Evolutionary conservation across 2,797 vertebrate species (phyloP).

Genomic region (Hirundo rustica): DNA sequence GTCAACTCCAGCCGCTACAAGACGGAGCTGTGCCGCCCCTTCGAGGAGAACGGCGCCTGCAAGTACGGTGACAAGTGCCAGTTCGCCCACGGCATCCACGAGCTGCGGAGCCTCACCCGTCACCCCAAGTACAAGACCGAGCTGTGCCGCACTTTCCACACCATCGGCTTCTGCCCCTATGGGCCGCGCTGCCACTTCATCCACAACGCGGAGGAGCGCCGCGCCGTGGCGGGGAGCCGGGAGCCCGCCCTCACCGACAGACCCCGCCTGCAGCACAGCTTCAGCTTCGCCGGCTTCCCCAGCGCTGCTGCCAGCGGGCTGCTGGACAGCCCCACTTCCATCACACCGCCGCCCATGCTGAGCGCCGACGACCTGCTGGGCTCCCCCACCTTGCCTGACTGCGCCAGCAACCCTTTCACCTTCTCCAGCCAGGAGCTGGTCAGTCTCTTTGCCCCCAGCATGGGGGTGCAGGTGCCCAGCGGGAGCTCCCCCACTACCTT

Average conservation of each 20-base stretch:
- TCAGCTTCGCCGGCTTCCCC: slow-evolving; percentile 95
- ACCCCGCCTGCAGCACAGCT: slow-evolving; percentile 96
- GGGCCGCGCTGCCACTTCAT: slow-evolving; percentile 95
- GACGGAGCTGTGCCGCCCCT: slow-evolving; percentile 92
- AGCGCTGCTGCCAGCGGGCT: slow-evolving; percentile 85
- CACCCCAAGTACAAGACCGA: slow-evolving; percentile 96
- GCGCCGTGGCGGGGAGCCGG: slow-evolving; percentile 79
- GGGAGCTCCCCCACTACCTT: slow-evolving; percentile 85
- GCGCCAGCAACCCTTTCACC: slow-evolving; percentile 95
- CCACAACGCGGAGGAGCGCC: slow-evolving; percentile 91
- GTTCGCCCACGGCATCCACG: slow-evolving; percentile 91
- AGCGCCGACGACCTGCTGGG: slow-evolving; percentile 87
- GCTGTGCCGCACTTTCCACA: slow-evolving; percentile 95
- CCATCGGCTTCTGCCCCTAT: slow-evolving; percentile 94
- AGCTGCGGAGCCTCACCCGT: slow-evolving; percentile 90
- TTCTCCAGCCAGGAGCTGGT: slow-evolving; percentile 99
- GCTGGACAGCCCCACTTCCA: slow-evolving; percentile 94
- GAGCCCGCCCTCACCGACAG: slow-evolving; percentile 83
- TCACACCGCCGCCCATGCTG: slow-evolving; percentile 94
- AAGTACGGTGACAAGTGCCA: slow-evolving; percentile 94
- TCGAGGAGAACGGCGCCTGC: slow-evolving; percentile 91
- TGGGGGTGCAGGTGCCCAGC: slow-evolving; percentile 83
- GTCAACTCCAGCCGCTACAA: slow-evolving; percentile 95
- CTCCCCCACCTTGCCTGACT: slow-evolving; percentile 83
- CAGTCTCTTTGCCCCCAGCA: slow-evolving; percentile 90